Percentiles rank a stretch among this genome's conserved stretches.
These are phyloP conservation scores for Drosophila gaucha DNA, from an alignment of 2,888 invertebrate species.

Conservation along the genomic window DNA sequence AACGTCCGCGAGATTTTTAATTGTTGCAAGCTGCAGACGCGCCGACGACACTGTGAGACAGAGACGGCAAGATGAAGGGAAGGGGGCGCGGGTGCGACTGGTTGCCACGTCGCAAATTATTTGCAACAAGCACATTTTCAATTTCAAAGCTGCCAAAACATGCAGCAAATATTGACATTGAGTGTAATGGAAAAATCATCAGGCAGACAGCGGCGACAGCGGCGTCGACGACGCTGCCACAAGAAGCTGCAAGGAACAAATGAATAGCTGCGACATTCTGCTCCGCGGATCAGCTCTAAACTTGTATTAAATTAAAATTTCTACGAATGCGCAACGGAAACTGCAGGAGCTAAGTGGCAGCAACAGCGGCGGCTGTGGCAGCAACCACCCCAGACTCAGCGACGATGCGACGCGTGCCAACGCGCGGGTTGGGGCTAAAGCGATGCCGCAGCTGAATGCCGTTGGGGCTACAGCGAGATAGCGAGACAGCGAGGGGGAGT, in stretches of 20 bases:
- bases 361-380: conserved; percentile 8
- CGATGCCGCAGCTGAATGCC: conserved; percentile 21
- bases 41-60: conserved; percentile 6
- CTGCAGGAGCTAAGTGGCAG: conserved; percentile 55
- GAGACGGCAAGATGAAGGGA: background rate
- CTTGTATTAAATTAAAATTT: conserved; percentile 47
- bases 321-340: conserved; percentile 22
- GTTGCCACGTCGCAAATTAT: conserved; percentile 46
- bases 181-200: conserved; percentile 71
- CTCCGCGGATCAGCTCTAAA: conserved; percentile 18
- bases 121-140: conserved; percentile 69
- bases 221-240: conserved; percentile 4
- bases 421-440: conserved; percentile 9
- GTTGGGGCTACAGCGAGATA: background rate
- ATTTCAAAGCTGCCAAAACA: conserved; percentile 77
- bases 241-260: conserved; percentile 30
- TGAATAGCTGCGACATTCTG: conserved; percentile 26
- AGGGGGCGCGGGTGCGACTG: background rate
- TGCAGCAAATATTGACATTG: conserved; percentile 77
- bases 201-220: conserved; percentile 17
- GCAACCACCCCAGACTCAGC: conserved; percentile 54
- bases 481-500: conserved; percentile 2
- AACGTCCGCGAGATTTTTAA: conserved; percentile 52
- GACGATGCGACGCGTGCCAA: conserved; percentile 63
- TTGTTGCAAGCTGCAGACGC: conserved; percentile 36